phyloP scores from a whole-genome alignment of 1,140 invertebrate genomes.

The Pogonomyrmex barbatus region DNA sequence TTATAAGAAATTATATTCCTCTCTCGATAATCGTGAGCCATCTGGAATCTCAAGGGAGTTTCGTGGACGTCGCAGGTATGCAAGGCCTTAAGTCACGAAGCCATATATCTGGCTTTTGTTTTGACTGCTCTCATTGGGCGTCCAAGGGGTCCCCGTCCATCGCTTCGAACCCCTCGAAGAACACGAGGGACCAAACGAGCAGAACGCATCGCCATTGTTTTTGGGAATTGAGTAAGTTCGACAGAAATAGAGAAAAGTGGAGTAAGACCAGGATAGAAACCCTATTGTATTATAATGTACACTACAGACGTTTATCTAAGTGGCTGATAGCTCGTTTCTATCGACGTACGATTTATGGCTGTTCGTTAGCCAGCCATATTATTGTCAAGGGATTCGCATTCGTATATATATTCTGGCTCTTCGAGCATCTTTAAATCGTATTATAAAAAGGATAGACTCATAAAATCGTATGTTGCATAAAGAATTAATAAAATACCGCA shows the following conservation, averaged over 20 bases:
- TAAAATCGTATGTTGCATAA: background rate
- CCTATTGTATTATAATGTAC: constrained; percentile 85
- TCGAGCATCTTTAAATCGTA: background rate
- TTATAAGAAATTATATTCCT: constrained; percentile 15
- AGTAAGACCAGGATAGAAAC: constrained; percentile 13
- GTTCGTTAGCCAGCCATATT: constrained; percentile 75
- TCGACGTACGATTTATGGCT: constrained; percentile 78
- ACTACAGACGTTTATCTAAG: constrained; percentile 78
- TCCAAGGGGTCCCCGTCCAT: constrained; percentile 51
- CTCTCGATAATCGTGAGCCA: background rate
- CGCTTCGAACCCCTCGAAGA: constrained; percentile 67
- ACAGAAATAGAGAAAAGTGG: constrained; percentile 39
- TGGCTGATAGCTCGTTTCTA: constrained; percentile 71
- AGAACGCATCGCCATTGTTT: constrained; percentile 74
- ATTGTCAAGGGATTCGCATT: constrained; percentile 41
- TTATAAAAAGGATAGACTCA: background rate
- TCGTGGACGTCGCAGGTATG: constrained; percentile 68
- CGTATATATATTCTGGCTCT: background rate
- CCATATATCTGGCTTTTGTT: constrained; percentile 82
- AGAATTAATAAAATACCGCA: constrained; percentile 7
- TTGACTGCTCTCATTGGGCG: constrained; percentile 77
- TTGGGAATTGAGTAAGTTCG: constrained; percentile 70
- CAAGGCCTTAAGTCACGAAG: constrained; percentile 75
- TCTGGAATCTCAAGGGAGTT: constrained; percentile 12
- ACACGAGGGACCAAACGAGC: constrained; percentile 42